Base-by-base conservation (phyloP, 2,888 invertebrate species). In the Caenorhabditis sp. region DNA sequence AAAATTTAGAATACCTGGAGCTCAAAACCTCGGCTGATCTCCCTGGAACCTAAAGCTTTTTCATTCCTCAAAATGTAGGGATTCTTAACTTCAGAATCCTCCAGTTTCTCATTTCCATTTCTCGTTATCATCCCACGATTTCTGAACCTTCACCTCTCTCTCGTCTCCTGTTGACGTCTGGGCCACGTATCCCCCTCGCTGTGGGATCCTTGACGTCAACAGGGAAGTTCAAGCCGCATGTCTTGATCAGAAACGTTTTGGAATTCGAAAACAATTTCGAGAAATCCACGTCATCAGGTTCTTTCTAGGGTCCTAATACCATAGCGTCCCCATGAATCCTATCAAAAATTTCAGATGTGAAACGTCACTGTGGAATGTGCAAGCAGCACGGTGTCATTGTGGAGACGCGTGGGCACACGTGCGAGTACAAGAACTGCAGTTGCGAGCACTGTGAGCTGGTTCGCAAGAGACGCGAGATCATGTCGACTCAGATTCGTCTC, bases 341-440 rank as follows among this genome's bases (percentile, higher is more conserved):
- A 14, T 38, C 28, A 28, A n/a, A n/a, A n/a, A 38, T 24, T 70
- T 12, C 35, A 84, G 90, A 90, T 69, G 90, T 90, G 12, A 90
- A 90, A 70, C 84, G 90, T n/a, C 90, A 88, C 81, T 90, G 90
- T 80, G 90, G 90, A 28, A 91, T 91, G 82, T 91, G 91, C 76
- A 83, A 89, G 41, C 91, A 91, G 54, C 91, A 91, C 66, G 89
- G 89, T 19, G 74, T 90, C 16, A 79, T 87, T 26, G 85, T 87
- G 24, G 89, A 90, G 85, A 91, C 91, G 0, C 85, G 90, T 35
- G 90, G 90, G 19, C 91, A 91, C 79, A 79, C 82, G 6, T 91
- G 91, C 75, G 83, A 80, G n/a, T 90, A 85, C 80, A 90, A 89
- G 82, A 85, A 85, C 54, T 91, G 91, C 79, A 76, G 84, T 14